These are phyloP conservation scores for Tanypteryx hageni DNA, from an alignment of 2,888 invertebrate genomes.

Conservation along the genomic window DNA sequence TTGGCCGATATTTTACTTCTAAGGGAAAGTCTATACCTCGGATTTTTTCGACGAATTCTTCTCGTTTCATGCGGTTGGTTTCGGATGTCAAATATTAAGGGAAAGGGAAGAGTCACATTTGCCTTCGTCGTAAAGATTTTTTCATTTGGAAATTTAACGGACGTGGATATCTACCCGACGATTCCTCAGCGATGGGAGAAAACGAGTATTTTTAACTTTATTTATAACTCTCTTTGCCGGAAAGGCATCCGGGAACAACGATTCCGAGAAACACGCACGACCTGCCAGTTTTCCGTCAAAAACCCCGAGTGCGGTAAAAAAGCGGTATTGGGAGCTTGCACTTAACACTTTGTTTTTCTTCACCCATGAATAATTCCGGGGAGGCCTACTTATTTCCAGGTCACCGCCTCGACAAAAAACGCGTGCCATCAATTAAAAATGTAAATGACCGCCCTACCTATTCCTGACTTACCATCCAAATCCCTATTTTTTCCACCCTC, in stretches of 20 bases:
- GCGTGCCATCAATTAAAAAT: slow-evolving; percentile 61
- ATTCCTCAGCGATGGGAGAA: background rate
- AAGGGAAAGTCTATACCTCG: background rate
- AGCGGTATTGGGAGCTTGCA: background rate
- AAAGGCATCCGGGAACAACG: background rate
- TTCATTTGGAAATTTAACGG: background rate
- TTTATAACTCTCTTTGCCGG: background rate
- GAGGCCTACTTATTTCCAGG: slow-evolving; percentile 26
- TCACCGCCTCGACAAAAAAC: slow-evolving; percentile 2
- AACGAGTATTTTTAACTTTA: background rate
- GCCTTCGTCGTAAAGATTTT: background rate
- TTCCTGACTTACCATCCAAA: background rate
- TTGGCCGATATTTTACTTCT: background rate
- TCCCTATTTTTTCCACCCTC: slow-evolving; percentile 26
- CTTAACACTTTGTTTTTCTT: background rate
- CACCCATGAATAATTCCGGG: background rate
- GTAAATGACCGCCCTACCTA: slow-evolving; percentile 5
- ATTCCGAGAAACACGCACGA: background rate
- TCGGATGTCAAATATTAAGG: background rate
- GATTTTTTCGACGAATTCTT: slow-evolving; percentile 1
- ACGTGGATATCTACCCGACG: background rate
- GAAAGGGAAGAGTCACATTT: background rate
- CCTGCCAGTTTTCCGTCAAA: background rate
- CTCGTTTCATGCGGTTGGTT: background rate
- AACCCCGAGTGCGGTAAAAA: background rate